Base-by-base conservation (phyloP, 2,797 vertebrate genomes). In the Monodelphis domestica region DNA sequence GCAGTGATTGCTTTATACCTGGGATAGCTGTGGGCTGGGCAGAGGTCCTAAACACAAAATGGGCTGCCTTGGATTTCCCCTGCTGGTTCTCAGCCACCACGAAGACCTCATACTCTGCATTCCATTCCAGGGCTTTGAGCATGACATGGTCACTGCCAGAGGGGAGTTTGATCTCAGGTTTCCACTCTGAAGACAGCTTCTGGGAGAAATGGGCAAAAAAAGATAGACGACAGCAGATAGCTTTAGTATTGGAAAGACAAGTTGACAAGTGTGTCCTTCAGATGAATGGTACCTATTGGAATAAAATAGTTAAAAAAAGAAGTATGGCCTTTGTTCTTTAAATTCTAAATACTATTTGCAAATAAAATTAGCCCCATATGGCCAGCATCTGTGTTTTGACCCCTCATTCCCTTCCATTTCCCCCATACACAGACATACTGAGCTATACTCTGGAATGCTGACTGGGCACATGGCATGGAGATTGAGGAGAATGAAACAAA, bases 41-140 rank as follows among this genome's bases (percentile, higher is more conserved):
- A 0, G 99, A 98, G 1, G 99, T 99, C 97, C 98, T 98, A 98
- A 99, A 99, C 92, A 99, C 98, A 84, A 99, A 98, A 59, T 96
- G 98, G 5, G 99, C 99, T 0, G 99, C 98, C n/a, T 99, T 98
- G 15, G 99, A 99, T 88, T 99, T 99, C 94, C 99, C 99, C 97
- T 99, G 99, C 97, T 99, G 98, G 98, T 99, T 99, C 98, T 99
- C 99, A 0, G 99, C 99, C 91, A 99, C 98, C 97, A 99, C 99
- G 0, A 97, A 98, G 55, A 99, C 98, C 15, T 99, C 99, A 4
- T 99, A 99, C 94, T 99, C 99, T 0, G 99, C 99, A 87, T 99
- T 99, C 99, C 99, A 99, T 21, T 99, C 99, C 97, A 99, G 97
- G 1, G 98, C 98, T 0, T 98, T 99, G 57, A 99, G 99, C 96